phyloP scores from a whole-genome alignment of 1,140 invertebrate species.

The Papilio xuthus region DNA sequence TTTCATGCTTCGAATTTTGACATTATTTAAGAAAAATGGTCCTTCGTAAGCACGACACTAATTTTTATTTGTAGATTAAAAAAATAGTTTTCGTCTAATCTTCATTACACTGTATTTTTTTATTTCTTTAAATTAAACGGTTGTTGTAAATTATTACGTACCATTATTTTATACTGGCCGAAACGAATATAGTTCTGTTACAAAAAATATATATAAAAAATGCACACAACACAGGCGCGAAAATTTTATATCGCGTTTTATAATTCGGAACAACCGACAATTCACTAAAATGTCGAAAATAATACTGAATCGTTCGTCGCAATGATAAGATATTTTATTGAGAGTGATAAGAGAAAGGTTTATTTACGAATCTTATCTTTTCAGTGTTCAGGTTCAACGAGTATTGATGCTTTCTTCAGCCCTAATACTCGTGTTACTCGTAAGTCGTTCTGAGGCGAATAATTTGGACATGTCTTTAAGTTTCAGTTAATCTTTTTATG shows the following conservation, averaged over 20 bases:
- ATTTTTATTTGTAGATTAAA: no score
- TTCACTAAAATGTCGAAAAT: background rate
- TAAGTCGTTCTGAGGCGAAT: no score
- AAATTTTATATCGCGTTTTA: background rate
- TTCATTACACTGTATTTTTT: background rate
- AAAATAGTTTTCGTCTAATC: background rate
- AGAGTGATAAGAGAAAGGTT: background rate
- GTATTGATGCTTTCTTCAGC: background rate
- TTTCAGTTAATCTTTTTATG: no score
- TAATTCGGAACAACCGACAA: background rate
- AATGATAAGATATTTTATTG: constrained; percentile 13
- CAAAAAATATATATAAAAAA: background rate
- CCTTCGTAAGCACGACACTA: background rate
- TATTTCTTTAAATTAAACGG: background rate
- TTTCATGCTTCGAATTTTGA: background rate
- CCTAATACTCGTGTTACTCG: background rate
- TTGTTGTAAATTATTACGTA: background rate
- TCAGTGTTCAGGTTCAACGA: background rate
- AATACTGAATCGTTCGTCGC: background rate
- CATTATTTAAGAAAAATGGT: background rate
- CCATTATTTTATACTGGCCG: constrained; percentile 3
- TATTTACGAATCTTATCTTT: background rate
- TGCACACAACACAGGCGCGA: background rate
- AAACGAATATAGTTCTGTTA: background rate
- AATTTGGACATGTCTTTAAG: no score